These are phyloP conservation scores for Pagetopsis macropterus DNA, from an alignment of 2,797 vertebrate species.

Conservation along the genomic window DNA sequence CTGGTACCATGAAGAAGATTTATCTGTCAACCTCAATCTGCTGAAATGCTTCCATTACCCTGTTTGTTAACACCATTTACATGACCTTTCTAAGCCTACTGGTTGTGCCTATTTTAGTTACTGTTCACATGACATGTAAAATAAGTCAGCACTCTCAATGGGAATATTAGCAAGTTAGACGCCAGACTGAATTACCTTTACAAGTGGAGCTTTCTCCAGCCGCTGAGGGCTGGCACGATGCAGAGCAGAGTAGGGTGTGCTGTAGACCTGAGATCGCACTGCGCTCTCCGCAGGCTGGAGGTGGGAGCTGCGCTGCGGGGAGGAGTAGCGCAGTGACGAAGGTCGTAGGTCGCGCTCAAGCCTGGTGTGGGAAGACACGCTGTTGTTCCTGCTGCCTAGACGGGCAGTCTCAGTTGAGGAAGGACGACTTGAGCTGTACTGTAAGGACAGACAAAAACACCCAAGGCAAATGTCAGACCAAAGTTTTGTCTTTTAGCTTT, in stretches of 20 bases:
- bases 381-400: constrained; percentile 83
- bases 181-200: constrained; percentile 80
- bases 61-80: constrained; percentile 47
- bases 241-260: constrained; percentile 80
- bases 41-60: constrained; percentile 18
- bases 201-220: constrained; percentile 81
- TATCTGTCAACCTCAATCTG: constrained; percentile 53
- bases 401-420: constrained; percentile 72
- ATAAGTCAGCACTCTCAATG: constrained; percentile 52
- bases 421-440: constrained; percentile 80
- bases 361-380: constrained; percentile 83
- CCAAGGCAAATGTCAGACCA: constrained; percentile 40
- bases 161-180: constrained; percentile 57
- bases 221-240: constrained; percentile 58
- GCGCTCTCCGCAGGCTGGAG: constrained; percentile 66
- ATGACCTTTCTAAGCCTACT: constrained; percentile 12
- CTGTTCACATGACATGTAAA: constrained; percentile 60
- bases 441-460: constrained; percentile 43
- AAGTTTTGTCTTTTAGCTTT: constrained; percentile 15
- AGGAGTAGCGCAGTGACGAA: constrained; percentile 77
- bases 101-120: constrained; percentile 61
- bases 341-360: constrained; percentile 72
- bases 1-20: constrained; percentile 27
- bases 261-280: constrained; percentile 81
- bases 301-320: constrained; percentile 73